Percentiles rank a stretch among this genome's conserved stretches.
Evolutionary conservation across 2,888 invertebrate genomes (phyloP).

Genomic region (Pheosia tremula): DNA sequence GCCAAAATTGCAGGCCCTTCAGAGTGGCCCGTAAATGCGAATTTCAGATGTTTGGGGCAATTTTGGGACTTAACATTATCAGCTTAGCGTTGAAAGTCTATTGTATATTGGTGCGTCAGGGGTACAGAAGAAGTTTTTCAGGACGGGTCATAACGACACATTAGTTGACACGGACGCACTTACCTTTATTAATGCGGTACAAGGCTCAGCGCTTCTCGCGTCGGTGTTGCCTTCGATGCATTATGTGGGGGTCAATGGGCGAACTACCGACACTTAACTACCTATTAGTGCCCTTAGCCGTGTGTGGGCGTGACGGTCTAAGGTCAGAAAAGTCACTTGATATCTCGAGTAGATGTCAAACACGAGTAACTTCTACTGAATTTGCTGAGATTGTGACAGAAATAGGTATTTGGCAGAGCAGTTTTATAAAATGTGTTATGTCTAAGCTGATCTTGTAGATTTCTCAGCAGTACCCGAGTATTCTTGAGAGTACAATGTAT

Average conservation of each 20-base stretch:
- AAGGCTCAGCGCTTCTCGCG: slow-evolving; percentile 66
- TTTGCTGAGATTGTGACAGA: neutral
- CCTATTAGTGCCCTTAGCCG: slow-evolving; percentile 50
- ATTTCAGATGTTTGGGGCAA: slow-evolving; percentile 33
- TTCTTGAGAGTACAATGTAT: too few species aligned
- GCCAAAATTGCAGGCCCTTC: slow-evolving; percentile 67
- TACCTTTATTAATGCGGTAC: slow-evolving; percentile 81
- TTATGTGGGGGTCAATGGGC: slow-evolving; percentile 58
- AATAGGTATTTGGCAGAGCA: neutral
- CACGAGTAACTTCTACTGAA: neutral
- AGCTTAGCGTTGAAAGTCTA: slow-evolving; percentile 43
- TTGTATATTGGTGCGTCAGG: slow-evolving; percentile 40
- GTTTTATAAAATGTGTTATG: neutral
- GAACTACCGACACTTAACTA: slow-evolving; percentile 53
- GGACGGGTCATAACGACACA: slow-evolving; percentile 78
- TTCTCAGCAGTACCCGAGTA: too few species aligned
- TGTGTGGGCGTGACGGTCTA: slow-evolving; percentile 17
- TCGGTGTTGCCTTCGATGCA: slow-evolving; percentile 44
- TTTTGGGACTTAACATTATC: slow-evolving; percentile 43
- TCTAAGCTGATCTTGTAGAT: too few species aligned
- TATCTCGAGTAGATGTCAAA: slow-evolving; percentile 7
- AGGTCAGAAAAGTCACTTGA: slow-evolving; percentile 35
- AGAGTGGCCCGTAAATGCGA: slow-evolving; percentile 63
- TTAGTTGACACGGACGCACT: slow-evolving; percentile 75
- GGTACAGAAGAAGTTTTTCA: slow-evolving; percentile 74